Base-by-base conservation (phyloP, 2,888 invertebrate species). In the Hypomecis punctinalis region DNA sequence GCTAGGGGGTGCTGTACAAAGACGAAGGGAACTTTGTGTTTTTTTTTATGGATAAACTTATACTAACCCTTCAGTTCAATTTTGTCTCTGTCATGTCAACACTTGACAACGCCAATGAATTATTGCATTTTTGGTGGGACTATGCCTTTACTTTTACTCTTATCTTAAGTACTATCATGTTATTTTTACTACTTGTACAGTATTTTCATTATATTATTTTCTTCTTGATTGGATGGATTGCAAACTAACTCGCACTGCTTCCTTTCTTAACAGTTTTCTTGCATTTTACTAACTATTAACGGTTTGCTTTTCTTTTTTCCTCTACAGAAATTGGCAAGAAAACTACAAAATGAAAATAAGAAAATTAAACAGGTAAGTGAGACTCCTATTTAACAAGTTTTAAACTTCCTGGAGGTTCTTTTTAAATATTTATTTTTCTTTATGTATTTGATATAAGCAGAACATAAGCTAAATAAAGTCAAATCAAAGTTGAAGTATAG, bases 151-250 rank as follows among this genome's bases (percentile, higher is more conserved):
- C 23, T 23, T 23, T 10, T 43, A n/a, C 6, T 11, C 9, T 5
- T 8, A 43, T 1, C 43, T 43, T 9, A 43, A 5, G 9, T 43
- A n/a, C n/a, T 10, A 43, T 43, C 5, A 39, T 8, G 9, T 8
- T 9, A 6, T 39, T 1, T 39, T 39, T 39, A 39, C 33, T 49
- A 46, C 40, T 45, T 48, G 40, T 48, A 39, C 48, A 10, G 9
- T 23, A 10, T 13, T 43, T 58, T 47, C 23, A 35, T 36, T 48
- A 33, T 9, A 46, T 49, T 40, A 10, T 63, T 35, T 53, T n/a
- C 37, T 36, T 51, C 63, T 57, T 62, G 68, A 67, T 67, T 73
- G 73, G 73, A 72, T 75, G 75, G 73, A 75, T 75, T 54, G 70
- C 73, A 73, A 67, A 52, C 33, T 69, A 72, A 68, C 52, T 33